Evolutionary conservation across 1,140 invertebrate species (phyloP), one percentile per base, ranked within the genome.

Genomic region (Eueides isabella): DNA sequence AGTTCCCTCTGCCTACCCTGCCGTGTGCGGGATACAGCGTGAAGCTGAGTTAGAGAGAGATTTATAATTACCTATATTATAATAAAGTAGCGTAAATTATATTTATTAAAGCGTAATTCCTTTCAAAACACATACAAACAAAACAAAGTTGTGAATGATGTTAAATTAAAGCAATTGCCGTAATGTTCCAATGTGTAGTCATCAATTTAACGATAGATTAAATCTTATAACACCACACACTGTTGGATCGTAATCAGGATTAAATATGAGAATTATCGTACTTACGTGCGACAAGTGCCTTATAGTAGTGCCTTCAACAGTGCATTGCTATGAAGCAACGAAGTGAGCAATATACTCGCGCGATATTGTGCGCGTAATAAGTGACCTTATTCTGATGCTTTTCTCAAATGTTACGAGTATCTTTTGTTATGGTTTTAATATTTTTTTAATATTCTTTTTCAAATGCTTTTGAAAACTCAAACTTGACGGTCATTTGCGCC

Each of bases 381-480:
- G 85, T 79, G 77, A 75, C 79, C 79, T 84, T 84, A 85, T 84
- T 85, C 78, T 76, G 80, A 89, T 86, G 81, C 80, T 81, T 85
- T 75, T 75, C 80, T 81, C 68, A 82, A 86, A 85, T 79, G 44
- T 77, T 72, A 80, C 16, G 14, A 38, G 35, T 38, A 14, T 80
- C 70, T 79, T 75, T 75, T 75, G 74, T 71, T 66, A 30, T 23
- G 35, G 12, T 35, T 48, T 67, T 75, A 0, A 33, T 7, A 61
- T 16, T 44, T 44, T 6, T 19, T n/a, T 55, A 12, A 11, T 55
- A 55, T 23, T 55, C 9, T 44, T 44, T 44, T 44, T 19, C 41
- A n/a, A 44, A 44, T 44, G n/a, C 7, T n/a, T n/a, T n/a, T n/a
- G n/a, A n/a, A n/a, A n/a, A n/a, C n/a, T n/a, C n/a, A n/a, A n/a